phyloP scores from a whole-genome alignment of 2,888 invertebrate genomes.

The Callyntrura guangdongensis region DNA sequence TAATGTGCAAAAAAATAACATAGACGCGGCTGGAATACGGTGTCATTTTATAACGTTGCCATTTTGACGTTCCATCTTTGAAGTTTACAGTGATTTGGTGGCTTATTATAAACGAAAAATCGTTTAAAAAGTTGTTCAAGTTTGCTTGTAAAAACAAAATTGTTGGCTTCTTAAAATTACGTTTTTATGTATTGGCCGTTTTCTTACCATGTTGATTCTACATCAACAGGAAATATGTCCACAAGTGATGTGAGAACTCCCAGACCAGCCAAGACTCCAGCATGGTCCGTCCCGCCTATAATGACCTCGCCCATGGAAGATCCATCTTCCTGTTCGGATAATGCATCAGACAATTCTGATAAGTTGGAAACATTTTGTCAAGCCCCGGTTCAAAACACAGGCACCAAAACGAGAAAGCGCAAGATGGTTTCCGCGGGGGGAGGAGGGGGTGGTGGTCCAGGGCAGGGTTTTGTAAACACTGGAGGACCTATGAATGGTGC shows the following conservation, averaged over 20 bases:
- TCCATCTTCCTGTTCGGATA: conserved; percentile 85
- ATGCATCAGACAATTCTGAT: conserved; percentile 85
- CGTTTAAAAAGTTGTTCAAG: neutral
- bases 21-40: conserved; percentile 3
- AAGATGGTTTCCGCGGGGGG: conserved; percentile 79
- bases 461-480: conserved; percentile 66
- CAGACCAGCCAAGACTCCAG: conserved; percentile 91
- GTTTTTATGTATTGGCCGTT: conserved; percentile 43
- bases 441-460: conserved; percentile 69
- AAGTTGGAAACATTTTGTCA: conserved; percentile 82
- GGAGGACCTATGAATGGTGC: conserved; percentile 63
- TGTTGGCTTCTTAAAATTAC: neutral
- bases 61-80: neutral
- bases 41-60: neutral
- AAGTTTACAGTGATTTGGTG: neutral
- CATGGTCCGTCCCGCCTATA: conserved; percentile 87
- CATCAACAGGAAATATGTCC: conserved; percentile 84
- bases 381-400: conserved; percentile 64
- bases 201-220: conserved; percentile 40
- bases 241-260: conserved; percentile 83
- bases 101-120: neutral
- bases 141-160: neutral
- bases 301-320: conserved; percentile 82
- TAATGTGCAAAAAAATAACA: neutral
- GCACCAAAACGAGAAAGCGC: conserved; percentile 80